Percentiles rank a stretch among this genome's conserved stretches.
Evolutionary conservation across 2,797 vertebrate genomes (phyloP).

Genomic region (Pelobates cultripes): DNA sequence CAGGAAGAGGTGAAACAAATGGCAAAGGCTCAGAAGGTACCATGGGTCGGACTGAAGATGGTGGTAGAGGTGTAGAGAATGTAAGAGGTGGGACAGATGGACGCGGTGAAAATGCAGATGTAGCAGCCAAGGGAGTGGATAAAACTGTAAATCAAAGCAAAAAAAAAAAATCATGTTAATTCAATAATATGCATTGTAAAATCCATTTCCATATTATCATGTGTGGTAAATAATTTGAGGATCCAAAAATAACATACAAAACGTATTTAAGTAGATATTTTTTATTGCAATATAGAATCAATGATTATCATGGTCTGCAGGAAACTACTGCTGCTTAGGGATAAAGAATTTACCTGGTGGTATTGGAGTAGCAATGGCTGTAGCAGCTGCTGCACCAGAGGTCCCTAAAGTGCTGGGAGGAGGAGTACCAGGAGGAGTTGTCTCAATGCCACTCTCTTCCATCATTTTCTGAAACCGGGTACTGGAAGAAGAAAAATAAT

Average conservation of each 20-base stretch:
- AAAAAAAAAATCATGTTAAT: constrained; percentile 12
- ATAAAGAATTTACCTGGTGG: constrained; percentile 69
- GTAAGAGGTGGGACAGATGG: constrained; percentile 61
- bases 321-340: background rate
- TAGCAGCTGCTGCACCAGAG: constrained; percentile 45
- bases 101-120: constrained; percentile 58
- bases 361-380: constrained; percentile 58
- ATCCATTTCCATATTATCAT: no score
- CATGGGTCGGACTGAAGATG: constrained; percentile 58
- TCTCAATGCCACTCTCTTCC: constrained; percentile 97
- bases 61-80: constrained; percentile 61
- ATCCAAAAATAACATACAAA: no score
- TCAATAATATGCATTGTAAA: background rate
- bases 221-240: no score
- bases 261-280: background rate
- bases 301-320: background rate
- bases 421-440: constrained; percentile 86
- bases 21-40: constrained; percentile 63
- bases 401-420: constrained; percentile 62
- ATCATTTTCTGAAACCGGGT: constrained; percentile 83
- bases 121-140: constrained; percentile 67
- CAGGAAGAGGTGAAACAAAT: constrained; percentile 14
- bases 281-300: background rate
- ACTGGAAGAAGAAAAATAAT: constrained; percentile 15
- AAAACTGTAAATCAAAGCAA: constrained; percentile 63